Percentiles rank a stretch among this genome's conserved stretches.
These are phyloP conservation scores for Bombus vancouverensis DNA, from an alignment of 1,140 invertebrate species.

Conservation along the genomic window DNA sequence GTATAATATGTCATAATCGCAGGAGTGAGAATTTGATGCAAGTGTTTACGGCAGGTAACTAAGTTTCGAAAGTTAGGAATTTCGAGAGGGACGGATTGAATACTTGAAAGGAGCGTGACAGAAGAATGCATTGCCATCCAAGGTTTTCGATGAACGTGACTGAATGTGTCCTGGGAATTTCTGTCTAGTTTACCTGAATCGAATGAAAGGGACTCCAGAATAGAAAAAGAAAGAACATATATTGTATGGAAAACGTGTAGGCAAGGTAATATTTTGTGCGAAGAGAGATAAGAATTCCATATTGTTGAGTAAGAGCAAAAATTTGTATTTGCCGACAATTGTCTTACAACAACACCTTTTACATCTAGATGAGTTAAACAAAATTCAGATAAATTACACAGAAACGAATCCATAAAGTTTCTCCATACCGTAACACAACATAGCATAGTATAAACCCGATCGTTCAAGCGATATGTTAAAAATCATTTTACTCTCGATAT, in stretches of 20 bases:
- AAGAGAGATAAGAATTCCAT: neutral
- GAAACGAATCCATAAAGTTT: neutral
- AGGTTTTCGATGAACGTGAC: neutral
- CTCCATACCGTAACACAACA: neutral
- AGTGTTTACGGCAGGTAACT: neutral
- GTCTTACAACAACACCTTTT: too few species aligned
- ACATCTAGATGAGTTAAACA: neutral
- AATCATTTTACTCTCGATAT: neutral
- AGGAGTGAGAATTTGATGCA: neutral
- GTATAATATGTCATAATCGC: neutral
- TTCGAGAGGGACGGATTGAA: neutral
- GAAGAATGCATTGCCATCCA: neutral
- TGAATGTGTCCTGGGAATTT: neutral
- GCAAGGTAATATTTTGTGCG: neutral
- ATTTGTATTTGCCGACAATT: neutral
- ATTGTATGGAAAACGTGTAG: neutral
- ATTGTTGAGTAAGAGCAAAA: neutral
- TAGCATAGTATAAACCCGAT: too few species aligned
- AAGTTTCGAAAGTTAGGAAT: neutral
- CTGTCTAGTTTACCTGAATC: neutral
- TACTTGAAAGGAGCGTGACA: neutral
- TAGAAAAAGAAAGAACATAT: neutral
- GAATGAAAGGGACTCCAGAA: neutral
- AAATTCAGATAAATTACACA: neutral
- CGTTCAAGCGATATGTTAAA: neutral